Evolutionary conservation across 2,888 invertebrate genomes (phyloP).

Genomic region (Auanema freiburgensis): DNA sequence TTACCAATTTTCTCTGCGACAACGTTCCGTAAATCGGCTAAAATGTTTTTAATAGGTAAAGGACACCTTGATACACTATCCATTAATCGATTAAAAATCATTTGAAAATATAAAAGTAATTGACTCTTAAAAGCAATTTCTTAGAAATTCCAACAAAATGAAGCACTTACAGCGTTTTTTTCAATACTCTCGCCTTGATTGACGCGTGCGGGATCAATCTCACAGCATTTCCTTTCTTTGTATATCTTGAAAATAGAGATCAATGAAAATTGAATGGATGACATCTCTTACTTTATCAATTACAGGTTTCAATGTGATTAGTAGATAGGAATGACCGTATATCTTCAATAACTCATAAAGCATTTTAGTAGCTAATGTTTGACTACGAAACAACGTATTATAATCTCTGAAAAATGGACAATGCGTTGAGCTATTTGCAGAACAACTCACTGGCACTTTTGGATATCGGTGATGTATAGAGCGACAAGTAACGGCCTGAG

Average conservation of each 20-base stretch:
- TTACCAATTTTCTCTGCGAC: slow-evolving; percentile 39
- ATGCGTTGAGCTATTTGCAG: slow-evolving; percentile 1
- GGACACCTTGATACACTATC: slow-evolving; percentile 56
- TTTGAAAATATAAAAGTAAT: slow-evolving; percentile 54
- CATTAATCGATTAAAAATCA: slow-evolving; percentile 55
- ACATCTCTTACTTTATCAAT: slow-evolving; percentile 51
- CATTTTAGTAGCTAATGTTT: slow-evolving; percentile 59
- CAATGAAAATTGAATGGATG: slow-evolving; percentile 2
- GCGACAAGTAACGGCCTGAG: slow-evolving; percentile 55
- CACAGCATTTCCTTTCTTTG: slow-evolving; percentile 59
- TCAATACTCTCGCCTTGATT: slow-evolving; percentile 34
- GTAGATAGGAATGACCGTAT: slow-evolving; percentile 58
- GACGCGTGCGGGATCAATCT: slow-evolving; percentile 59
- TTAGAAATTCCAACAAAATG: neutral
- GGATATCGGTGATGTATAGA: slow-evolving; percentile 53
- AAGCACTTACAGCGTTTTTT: slow-evolving; percentile 39
- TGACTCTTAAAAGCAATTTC: slow-evolving; percentile 27
- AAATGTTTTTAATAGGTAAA: slow-evolving; percentile 47
- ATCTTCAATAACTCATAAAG: slow-evolving; percentile 61
- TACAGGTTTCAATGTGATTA: slow-evolving; percentile 56
- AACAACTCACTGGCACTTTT: slow-evolving; percentile 56
- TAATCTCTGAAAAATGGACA: slow-evolving; percentile 44
- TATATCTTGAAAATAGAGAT: slow-evolving; percentile 48
- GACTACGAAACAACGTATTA: slow-evolving; percentile 62
- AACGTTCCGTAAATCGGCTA: slow-evolving; percentile 56